Conservation (phyloP, 1,140 invertebrate species). For the Hermetia illucens region DNA sequence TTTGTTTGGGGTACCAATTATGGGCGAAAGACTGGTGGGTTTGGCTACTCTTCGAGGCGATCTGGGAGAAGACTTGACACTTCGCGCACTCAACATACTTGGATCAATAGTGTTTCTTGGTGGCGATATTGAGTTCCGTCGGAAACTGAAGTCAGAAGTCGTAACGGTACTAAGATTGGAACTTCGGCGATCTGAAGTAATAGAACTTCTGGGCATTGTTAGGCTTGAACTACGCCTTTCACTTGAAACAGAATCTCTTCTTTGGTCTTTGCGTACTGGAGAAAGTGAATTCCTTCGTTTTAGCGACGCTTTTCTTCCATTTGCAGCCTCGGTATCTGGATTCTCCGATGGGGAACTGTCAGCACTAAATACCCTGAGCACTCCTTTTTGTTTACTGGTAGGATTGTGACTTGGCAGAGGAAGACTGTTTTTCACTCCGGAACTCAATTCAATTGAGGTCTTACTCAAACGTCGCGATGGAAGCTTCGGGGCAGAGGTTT, state of each 20-base stretch:
- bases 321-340: too few species aligned
- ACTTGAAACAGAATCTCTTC: too few species aligned
- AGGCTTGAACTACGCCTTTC: conserved; percentile 26
- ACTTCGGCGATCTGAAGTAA: conserved; percentile 21
- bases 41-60: conserved; percentile 16
- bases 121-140: conserved; percentile 13
- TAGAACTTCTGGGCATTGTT: conserved; percentile 9
- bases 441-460: conserved; percentile 15
- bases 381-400: conserved; percentile 20
- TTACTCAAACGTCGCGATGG: conserved; percentile 7
- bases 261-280: too few species aligned
- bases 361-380: conserved; percentile 16
- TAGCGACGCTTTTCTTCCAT: too few species aligned
- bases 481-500: conserved; percentile 16
- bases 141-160: conserved; percentile 26
- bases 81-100: too few species aligned
- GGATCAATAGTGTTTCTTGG: conserved; percentile 6
- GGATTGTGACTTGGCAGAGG: conserved; percentile 26
- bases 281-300: too few species aligned
- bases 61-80: neutral
- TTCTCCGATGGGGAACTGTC: conserved; percentile 8
- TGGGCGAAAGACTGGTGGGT: conserved; percentile 24
- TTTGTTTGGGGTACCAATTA: conserved; percentile 29
- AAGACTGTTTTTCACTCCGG: conserved; percentile 10
- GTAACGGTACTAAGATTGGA: conserved; percentile 26